Conservation (phyloP, 2,797 vertebrate genomes). For the Lemur catta region DNA sequence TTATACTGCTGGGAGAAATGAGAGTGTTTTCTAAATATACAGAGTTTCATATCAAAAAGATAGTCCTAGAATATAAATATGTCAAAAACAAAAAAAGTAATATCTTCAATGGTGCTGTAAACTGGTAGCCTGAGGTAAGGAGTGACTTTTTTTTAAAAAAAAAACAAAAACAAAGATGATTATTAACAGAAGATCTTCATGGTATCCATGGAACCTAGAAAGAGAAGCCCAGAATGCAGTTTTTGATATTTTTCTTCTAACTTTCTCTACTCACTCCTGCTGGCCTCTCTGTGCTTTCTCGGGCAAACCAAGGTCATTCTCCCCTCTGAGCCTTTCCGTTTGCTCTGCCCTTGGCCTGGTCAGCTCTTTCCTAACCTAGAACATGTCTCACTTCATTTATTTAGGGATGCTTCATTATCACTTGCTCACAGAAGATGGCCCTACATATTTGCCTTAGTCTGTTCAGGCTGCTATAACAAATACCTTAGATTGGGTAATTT, state of each 20-base stretch:
- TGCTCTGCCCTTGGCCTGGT: not conserved
- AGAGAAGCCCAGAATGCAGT: not conserved
- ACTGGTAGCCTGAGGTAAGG: not conserved
- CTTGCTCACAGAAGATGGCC: not conserved
- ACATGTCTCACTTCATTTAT: not conserved
- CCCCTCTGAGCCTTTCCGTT: not conserved
- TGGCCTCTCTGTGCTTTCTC: not conserved
- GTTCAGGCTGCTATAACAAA: not conserved
- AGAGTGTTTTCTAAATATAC: not conserved
- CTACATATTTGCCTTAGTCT: not conserved
- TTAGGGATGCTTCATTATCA: not conserved
- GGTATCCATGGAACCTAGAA: not conserved
- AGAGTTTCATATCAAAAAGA: not conserved
- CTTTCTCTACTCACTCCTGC: not conserved
- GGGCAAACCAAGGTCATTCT: not conserved
- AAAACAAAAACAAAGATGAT: not conserved
- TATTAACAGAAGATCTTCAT: not conserved
- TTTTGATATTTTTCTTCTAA: not conserved
- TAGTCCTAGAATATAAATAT: not conserved
- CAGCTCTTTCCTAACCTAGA: too few species aligned
- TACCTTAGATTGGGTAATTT: not conserved
- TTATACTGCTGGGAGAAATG: not conserved
- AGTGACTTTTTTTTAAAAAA: not conserved
- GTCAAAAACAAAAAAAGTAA: not conserved
- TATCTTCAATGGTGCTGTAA: not conserved